A percentile compares a stretch with the other conserved stretches of the same genome.
phyloP scores from a whole-genome alignment of 2,113 vertebrate genomes.

The Coturnix japonica region DNA sequence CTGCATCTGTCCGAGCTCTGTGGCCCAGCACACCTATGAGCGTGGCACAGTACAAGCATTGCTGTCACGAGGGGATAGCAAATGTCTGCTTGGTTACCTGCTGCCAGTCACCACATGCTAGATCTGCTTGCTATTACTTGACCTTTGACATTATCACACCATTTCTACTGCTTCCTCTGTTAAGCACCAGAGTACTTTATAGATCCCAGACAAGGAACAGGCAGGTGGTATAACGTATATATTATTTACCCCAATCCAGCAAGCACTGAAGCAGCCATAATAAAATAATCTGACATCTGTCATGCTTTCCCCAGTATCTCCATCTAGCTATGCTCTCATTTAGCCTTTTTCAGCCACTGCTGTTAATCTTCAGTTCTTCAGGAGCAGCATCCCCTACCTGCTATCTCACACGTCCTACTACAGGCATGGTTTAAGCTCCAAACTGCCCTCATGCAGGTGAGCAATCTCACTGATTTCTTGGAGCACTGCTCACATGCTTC shows the following conservation, averaged over 20 bases:
- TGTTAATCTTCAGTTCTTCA: not conserved
- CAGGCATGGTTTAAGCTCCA: not conserved
- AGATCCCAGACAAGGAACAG: not conserved
- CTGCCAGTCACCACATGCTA: not conserved
- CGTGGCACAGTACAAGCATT: not conserved
- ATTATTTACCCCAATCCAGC: not conserved
- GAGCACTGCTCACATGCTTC: not conserved
- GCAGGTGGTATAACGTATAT: not conserved
- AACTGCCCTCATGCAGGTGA: rapidly evolving
- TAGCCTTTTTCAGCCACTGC: not conserved
- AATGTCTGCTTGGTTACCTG: not conserved
- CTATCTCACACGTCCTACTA: not conserved
- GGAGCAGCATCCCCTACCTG: not conserved
- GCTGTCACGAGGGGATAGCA: not conserved
- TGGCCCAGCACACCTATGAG: not conserved
- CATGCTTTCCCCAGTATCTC: not conserved
- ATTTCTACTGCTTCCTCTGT: not conserved
- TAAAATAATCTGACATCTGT: not conserved
- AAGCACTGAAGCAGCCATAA: not conserved
- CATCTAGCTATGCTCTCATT: not conserved
- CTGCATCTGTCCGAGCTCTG: not conserved
- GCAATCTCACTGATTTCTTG: not conserved
- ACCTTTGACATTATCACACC: not conserved
- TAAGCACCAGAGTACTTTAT: not conserved
- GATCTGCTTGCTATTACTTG: not conserved